Evolutionary conservation across 2,113 vertebrate species (phyloP), one percentile per base, ranked within the genome.

Genomic region (Petaurus breviceps): DNA sequence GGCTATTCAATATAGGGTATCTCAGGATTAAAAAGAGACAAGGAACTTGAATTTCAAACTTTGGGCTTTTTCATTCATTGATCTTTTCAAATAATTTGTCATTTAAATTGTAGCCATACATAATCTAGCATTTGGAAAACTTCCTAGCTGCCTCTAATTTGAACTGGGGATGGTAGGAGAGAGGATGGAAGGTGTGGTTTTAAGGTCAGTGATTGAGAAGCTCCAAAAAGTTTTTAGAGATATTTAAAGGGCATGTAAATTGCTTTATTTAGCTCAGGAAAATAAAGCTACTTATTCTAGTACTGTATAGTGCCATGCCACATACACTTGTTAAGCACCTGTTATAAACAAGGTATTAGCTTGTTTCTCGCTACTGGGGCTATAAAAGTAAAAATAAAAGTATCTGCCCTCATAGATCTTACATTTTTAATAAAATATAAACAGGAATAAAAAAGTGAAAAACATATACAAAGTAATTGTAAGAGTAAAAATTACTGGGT

Each of bases 11-110:
- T 98, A 98, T 96, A 97, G 97, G 97, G 97, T 98, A 97, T 98
- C 98, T 98, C 96, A 98, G 98, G 97, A 98, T 95, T 96, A 93
- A 97, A 98, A 96, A 96, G 94, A 97, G 96, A 95, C 92, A 98
- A 98, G 96, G 95, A 98, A 98, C 96, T 98, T 98, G 98, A 90
- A 92, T 96, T 98, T 97, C 97, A 99, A 99, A 99, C 98, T 99
- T 99, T 98, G 97, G 95, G 94, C 96, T 16, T 95, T 98, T 92
- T 89, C 95, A 51, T 94, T 90, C 96, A 96, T 90, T 57, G 94
- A 91, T 95, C 96, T 96, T 97, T 96, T 93, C 89, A 98, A 97
- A 97, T 97, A 95, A 98, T 98, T 97, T 98, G 93, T 96, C 92
- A 91, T 92, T 95, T 90, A 90, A 94, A 55, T 92, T 37, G n/a